A percentile compares a stretch with the other conserved stretches of the same genome.
Conservation (phyloP, 1,140 invertebrate species). For the Protaetia brevitarsis region DNA sequence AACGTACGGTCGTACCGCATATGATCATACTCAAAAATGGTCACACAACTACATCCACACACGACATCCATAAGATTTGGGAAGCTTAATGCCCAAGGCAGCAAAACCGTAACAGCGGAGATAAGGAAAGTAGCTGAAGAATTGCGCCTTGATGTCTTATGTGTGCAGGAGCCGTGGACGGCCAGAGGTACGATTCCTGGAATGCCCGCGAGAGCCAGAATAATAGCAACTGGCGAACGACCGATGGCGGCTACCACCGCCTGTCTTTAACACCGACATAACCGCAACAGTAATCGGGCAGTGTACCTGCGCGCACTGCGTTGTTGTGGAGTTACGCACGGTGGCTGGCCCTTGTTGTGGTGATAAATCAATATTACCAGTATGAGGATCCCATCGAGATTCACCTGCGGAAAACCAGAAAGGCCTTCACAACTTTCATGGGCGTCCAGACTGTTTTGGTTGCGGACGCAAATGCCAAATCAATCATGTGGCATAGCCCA, state of each 20-base stretch:
- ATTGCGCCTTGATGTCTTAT: not conserved
- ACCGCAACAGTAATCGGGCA: not conserved
- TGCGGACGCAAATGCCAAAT: not conserved
- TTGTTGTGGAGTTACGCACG: not conserved
- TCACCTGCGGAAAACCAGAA: not conserved
- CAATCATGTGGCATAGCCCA: not conserved
- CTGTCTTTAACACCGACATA: not conserved
- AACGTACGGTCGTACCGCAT: not conserved
- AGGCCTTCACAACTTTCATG: not conserved
- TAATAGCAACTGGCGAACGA: not conserved
- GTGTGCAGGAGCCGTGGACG: constrained; percentile 17
- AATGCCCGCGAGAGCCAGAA: not conserved
- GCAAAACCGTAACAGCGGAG: not conserved
- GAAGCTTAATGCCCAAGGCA: constrained; percentile 1
- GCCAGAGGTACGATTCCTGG: not conserved
- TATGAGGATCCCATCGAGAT: not conserved
- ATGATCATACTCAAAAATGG: not conserved
- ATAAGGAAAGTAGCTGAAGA: not conserved
- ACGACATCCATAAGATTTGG: not conserved
- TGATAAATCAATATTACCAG: constrained; percentile 21
- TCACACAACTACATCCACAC: not conserved
- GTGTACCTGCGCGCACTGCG: not conserved
- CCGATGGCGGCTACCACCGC: not conserved
- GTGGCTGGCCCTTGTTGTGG: not conserved
- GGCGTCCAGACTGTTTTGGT: not conserved